A percentile compares a stretch with the other conserved stretches of the same genome.
Conservation (phyloP, 1,140 invertebrate genomes). For the Ylistrum balloti region DNA sequence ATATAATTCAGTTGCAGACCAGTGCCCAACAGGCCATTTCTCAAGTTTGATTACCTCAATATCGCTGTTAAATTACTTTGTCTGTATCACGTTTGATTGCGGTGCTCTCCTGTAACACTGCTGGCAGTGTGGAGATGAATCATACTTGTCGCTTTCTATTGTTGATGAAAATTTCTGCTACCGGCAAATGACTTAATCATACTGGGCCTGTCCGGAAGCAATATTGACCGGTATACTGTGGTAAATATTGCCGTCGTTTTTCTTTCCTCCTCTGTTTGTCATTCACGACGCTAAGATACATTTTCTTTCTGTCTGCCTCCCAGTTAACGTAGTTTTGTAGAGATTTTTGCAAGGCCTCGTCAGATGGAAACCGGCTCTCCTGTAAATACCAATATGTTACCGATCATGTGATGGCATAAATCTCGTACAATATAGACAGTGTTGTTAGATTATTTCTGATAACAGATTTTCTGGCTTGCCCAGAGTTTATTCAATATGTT, state of each 20-base stretch:
- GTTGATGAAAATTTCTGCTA: no score
- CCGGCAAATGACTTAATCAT: constrained; percentile 46
- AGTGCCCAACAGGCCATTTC: no score
- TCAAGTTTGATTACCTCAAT: background rate
- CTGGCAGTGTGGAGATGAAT: background rate
- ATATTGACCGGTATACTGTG: constrained; percentile 63
- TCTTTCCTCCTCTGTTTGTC: constrained; percentile 47
- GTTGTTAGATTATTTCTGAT: no score
- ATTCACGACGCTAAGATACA: constrained; percentile 63
- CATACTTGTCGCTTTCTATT: background rate
- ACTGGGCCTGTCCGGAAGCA: constrained; percentile 63
- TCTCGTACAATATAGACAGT: background rate
- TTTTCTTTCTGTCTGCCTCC: constrained; percentile 64
- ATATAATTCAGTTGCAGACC: no score
- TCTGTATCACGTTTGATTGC: background rate
- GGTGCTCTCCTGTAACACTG: background rate
- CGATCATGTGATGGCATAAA: background rate
- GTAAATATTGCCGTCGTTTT: constrained; percentile 62
- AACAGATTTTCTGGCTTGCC: no score
- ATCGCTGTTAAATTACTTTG: background rate
- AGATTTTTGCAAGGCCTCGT: constrained; percentile 69
- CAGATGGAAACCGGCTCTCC: constrained; percentile 72
- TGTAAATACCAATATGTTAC: constrained; percentile 44
- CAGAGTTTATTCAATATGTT: no score
- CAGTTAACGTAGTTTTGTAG: constrained; percentile 74